phyloP scores from a whole-genome alignment of 2,113 vertebrate genomes.

The Glaucomys volans region DNA sequence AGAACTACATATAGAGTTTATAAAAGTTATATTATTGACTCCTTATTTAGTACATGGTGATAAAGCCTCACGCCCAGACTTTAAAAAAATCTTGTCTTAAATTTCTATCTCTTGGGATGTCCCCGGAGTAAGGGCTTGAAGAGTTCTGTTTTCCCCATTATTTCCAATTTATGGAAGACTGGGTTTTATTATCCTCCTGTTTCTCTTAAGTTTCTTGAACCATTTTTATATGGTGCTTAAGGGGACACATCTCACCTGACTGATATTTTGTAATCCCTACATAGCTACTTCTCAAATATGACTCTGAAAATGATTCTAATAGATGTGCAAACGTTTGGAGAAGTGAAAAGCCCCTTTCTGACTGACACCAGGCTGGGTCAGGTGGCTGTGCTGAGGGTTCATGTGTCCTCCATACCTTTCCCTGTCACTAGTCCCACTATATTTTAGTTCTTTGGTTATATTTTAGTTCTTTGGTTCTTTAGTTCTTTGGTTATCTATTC shows the following conservation, averaged over 20 bases:
- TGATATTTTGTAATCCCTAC: constrained; percentile 75
- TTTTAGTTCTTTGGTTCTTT: too few species aligned
- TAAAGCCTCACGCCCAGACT: constrained; percentile 23
- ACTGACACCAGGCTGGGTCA: not conserved
- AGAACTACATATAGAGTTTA: not conserved
- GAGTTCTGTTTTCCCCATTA: constrained; percentile 78
- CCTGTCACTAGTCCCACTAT: not conserved
- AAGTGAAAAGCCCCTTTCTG: not conserved
- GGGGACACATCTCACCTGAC: constrained; percentile 67
- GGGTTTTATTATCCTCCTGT: constrained; percentile 68
- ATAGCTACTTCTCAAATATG: constrained; percentile 65
- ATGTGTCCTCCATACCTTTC: rapidly evolving
- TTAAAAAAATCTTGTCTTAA: constrained; percentile 50
- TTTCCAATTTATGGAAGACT: constrained; percentile 73
- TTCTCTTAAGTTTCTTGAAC: constrained; percentile 78
- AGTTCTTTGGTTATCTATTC: not conserved
- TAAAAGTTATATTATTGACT: constrained; percentile 45
- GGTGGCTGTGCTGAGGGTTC: not conserved
- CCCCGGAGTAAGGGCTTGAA: constrained; percentile 38
- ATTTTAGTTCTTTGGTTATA: not conserved
- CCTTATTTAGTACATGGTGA: not conserved
- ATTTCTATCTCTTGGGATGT: constrained; percentile 66
- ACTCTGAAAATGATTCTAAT: constrained; percentile 43
- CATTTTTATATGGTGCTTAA: constrained; percentile 68
- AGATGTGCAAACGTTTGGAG: not conserved